Conservation (phyloP, 2,113 vertebrate genomes). For the Shinisaurus crocodilurus region DNA sequence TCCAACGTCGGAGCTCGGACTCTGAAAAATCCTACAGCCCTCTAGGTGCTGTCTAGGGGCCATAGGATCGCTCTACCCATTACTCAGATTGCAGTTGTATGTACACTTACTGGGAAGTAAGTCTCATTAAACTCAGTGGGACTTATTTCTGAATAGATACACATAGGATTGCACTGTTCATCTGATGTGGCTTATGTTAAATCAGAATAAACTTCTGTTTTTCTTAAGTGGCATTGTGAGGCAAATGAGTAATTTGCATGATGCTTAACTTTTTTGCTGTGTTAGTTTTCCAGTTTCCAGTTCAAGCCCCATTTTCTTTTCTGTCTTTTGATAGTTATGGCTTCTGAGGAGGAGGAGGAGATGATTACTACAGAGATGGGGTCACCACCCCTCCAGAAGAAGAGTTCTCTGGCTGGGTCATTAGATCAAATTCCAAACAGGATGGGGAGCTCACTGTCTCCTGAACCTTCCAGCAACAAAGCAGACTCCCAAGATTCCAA, state of each 20-base stretch:
- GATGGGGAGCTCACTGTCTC: conserved; percentile 79
- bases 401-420: conserved; percentile 60
- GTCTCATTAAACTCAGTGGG: not conserved
- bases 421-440: conserved; percentile 71
- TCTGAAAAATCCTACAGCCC: too few species aligned
- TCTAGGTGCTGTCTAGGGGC: too few species aligned
- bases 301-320: not conserved
- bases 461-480: conserved; percentile 76
- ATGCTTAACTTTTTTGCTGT: not conserved
- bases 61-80: too few species aligned
- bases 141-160: not conserved
- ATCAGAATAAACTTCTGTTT: not conserved
- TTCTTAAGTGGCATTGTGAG: not conserved
- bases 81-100: too few species aligned
- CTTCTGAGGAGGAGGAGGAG: conserved; percentile 75
- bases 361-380: conserved; percentile 78
- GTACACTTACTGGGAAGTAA: not conserved
- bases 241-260: not conserved
- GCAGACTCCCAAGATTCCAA: conserved; percentile 78
- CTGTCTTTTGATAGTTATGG: conserved; percentile 64
- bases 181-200: too few species aligned
- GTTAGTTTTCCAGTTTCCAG: not conserved
- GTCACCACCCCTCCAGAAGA: conserved; percentile 76
- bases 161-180: not conserved
- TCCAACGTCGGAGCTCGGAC: too few species aligned